Base-by-base conservation (phyloP, 2,113 vertebrate genomes). In the Mastomys coucha region DNA sequence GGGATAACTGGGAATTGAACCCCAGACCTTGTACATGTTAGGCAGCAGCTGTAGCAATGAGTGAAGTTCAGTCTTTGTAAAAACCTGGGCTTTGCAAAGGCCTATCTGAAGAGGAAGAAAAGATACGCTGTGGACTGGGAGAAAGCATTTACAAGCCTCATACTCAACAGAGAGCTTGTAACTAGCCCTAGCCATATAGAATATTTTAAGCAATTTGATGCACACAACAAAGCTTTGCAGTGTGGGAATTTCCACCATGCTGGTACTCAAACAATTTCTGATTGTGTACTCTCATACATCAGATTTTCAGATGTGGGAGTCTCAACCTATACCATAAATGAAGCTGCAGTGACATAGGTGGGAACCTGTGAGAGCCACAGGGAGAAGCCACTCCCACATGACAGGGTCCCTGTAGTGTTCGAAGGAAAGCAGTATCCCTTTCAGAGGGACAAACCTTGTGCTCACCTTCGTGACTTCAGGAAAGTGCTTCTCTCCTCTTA, bases 401-500 rank as follows among this genome's bases (percentile, higher is more conserved):
- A 14, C 1, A 13, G 58, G 72, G 73, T 28, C 53, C 14, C 51
- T 4, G 8, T 11, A 36, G 7, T 20, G 75, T 2, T 7, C 14
- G 11, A 4, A 33, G 69, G 24, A 69, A 42, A 85, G 51, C 70
- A 60, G 20, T 1, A 0, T 36, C 22, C 11, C 0, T 7, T 51
- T 81, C 2, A 1, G 10, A 65, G 31, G 69, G 26, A 31, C 97
- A 93, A 87, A 85, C 96, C 94, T 5, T 58, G 24, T 67, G 91
- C 91, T 97, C 96, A 99, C 99, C 99, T 99, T 98, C 65, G 98
- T 94, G 31, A 99, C 98, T 90, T 99, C 97, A 58, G 98, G 96
- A n/a, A 98, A 97, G 73, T 28, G 98, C 36, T 98, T 95, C 93
- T 98, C 98, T 72, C 98, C 98, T 31, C 95, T 97, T 26, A 94